These are phyloP conservation scores for Archips xylosteana DNA, from an alignment of 2,888 invertebrate species.

Conservation along the genomic window DNA sequence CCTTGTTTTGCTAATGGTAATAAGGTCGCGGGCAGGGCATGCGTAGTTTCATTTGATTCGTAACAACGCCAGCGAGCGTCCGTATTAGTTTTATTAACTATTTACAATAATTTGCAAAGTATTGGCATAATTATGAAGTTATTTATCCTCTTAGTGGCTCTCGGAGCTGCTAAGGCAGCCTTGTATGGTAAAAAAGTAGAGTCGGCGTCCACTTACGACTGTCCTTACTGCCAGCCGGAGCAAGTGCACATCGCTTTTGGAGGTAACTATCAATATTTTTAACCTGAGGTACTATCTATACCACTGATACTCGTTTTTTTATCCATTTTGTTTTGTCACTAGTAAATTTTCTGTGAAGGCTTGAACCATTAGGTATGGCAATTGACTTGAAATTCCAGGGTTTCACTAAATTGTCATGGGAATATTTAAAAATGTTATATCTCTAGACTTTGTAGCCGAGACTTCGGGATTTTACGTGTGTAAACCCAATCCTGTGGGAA, in stretches of 20 bases:
- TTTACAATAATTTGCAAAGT: not conserved
- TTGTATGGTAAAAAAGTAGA: not conserved
- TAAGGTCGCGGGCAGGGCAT: constrained; percentile 8
- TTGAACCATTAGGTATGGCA: too few species aligned
- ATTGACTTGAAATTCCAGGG: too few species aligned
- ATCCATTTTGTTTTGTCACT: not conserved
- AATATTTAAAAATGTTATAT: too few species aligned
- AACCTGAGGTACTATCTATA: too few species aligned
- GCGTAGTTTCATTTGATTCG: constrained; percentile 28
- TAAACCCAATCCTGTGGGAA: too few species aligned
- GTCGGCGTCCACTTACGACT: constrained; percentile 31
- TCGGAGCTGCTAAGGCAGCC: constrained; percentile 20
- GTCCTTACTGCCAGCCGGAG: constrained; percentile 86
- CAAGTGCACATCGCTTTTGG: constrained; percentile 89
- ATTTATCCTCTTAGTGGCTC: constrained; percentile 16
- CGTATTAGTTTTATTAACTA: not conserved
- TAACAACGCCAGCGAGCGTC: constrained; percentile 1
- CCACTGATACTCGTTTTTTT: not conserved
- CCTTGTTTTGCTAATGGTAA: constrained; percentile 27
- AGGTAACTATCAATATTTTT: constrained; percentile 62
- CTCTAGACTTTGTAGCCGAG: too few species aligned
- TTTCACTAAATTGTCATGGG: too few species aligned
- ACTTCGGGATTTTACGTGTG: too few species aligned
- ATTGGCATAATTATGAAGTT: constrained; percentile 21
- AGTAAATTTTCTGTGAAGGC: not conserved